phyloP scores from a whole-genome alignment of 2,888 invertebrate species.

The Latrodectus hesperus region DNA sequence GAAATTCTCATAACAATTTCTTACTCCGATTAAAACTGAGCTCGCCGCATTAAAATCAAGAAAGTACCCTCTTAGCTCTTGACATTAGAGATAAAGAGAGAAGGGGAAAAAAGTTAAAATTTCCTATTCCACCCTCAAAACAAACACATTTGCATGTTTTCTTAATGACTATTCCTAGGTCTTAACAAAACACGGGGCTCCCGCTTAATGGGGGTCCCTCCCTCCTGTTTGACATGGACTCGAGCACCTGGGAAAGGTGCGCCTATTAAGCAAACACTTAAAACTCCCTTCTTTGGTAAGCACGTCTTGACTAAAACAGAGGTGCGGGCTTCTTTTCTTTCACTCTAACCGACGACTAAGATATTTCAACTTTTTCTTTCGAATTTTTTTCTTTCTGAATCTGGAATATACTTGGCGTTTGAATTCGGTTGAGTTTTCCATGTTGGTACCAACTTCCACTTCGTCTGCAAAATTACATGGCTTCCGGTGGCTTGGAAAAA shows the following conservation, averaged over 20 bases:
- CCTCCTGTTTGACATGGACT: conserved; percentile 16
- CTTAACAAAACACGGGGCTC: conserved; percentile 47
- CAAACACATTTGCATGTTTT: conserved; percentile 65
- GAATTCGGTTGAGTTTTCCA: no score
- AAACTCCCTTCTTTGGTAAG: conserved; percentile 14
- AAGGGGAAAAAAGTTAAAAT: conserved; percentile 19
- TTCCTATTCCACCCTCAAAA: conserved; percentile 43
- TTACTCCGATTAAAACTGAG: background rate
- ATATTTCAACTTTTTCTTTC: no score
- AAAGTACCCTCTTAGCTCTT: background rate
- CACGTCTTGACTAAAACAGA: conserved; percentile 20
- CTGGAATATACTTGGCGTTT: no score
- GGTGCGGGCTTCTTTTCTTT: background rate
- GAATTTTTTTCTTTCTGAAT: no score
- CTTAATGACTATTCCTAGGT: conserved; percentile 37
- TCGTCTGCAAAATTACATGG: no score
- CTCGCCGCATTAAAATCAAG: background rate
- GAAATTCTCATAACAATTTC: background rate
- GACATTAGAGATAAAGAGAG: background rate
- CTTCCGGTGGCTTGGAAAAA: background rate
- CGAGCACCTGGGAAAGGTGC: conserved; percentile 29
- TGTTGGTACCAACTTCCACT: no score
- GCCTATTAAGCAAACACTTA: conserved; percentile 67
- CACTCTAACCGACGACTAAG: no score
- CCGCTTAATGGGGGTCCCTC: conserved; percentile 24